These are phyloP conservation scores for Xiphophorus birchmanni DNA, from an alignment of 2,797 vertebrate species.

Conservation along the genomic window DNA sequence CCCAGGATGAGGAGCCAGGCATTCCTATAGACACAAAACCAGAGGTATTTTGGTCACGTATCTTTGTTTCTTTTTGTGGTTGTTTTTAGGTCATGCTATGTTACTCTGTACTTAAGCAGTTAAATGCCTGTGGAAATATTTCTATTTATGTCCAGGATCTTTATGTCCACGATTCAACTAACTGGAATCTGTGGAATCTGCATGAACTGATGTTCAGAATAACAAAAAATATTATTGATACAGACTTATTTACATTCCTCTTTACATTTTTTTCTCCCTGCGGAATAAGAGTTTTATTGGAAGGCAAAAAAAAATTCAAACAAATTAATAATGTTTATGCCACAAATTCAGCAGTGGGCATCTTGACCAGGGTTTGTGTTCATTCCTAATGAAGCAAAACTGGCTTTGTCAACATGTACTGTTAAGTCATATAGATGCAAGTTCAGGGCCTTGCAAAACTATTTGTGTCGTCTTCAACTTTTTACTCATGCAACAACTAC, in stretches of 20 bases:
- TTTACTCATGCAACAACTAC: not conserved
- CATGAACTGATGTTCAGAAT: slow-evolving; percentile 44
- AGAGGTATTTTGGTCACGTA: slow-evolving; percentile 80
- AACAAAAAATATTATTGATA: slow-evolving; percentile 19
- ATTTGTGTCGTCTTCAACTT: not conserved
- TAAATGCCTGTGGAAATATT: slow-evolving; percentile 49
- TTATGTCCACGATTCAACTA: slow-evolving; percentile 39
- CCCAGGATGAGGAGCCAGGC: slow-evolving; percentile 80
- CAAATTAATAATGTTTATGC: not conserved
- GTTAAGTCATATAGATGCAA: slow-evolving; percentile 3
- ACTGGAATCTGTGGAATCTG: slow-evolving; percentile 49
- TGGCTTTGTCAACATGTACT: not conserved
- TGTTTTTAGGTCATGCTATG: slow-evolving; percentile 45
- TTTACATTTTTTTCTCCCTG: not conserved
- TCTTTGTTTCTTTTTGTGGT: slow-evolving; percentile 59
- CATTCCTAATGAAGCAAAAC: slow-evolving; percentile 15
- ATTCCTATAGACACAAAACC: slow-evolving; percentile 81
- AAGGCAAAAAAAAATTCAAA: not conserved
- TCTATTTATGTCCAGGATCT: slow-evolving; percentile 9
- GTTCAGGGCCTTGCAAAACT: not conserved
- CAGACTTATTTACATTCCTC: slow-evolving; percentile 18
- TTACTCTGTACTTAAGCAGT: slow-evolving; percentile 43
- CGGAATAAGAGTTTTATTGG: not conserved
- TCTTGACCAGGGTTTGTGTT: slow-evolving; percentile 27
- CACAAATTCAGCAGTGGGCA: slow-evolving; percentile 13